Base-by-base conservation (phyloP, 2,113 vertebrate species). In the Malurus alboscapulatus region DNA sequence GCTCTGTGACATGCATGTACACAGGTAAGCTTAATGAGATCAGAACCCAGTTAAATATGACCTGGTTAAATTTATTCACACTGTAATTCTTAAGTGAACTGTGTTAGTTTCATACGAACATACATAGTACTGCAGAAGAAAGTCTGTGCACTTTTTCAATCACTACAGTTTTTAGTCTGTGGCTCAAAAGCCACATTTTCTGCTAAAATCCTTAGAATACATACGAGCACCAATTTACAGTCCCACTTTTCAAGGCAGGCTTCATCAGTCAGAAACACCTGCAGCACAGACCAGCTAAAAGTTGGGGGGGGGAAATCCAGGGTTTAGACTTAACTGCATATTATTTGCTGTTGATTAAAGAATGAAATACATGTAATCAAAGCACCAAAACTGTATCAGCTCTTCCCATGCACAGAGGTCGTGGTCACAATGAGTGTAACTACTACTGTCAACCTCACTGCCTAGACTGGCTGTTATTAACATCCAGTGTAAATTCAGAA, bases 271-370 rank as follows among this genome's bases (percentile, higher is more conserved):
- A 89, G 45, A 85, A 90, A 65, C 14, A 82, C 3, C 10, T 73
- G 29, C 27, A 54, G 25, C 6, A 19, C 5, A 8, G 16, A 11
- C 19, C 34, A n/a, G 29, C 20, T 90, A 90, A 87, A 87, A 87
- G 10, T 27, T 40, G 7, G 9, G 34, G 15, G 1, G 38, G 15
- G 1, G 25, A 68, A 54, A 3, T 29, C 11, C 0, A 1, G 7
- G n/a, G 21, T 66, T 77, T 21, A 65, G 42, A 53, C 4, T 74
- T 84, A 12, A 74, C n/a, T 29, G 24, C 10, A 42, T 42, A 42
- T 55, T 58, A 12, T 66, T 85, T 38, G 67, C 29, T 74, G 51
- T 26, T 57, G 45, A 58, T 78, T 61, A 36, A 81, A 77, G 8
- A 57, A 77, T 29, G 17, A 73, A 65, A 77, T 10, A 30, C 3